Conservation (phyloP, 2,797 vertebrate genomes). For the Neosilurus hyrtlii region DNA sequence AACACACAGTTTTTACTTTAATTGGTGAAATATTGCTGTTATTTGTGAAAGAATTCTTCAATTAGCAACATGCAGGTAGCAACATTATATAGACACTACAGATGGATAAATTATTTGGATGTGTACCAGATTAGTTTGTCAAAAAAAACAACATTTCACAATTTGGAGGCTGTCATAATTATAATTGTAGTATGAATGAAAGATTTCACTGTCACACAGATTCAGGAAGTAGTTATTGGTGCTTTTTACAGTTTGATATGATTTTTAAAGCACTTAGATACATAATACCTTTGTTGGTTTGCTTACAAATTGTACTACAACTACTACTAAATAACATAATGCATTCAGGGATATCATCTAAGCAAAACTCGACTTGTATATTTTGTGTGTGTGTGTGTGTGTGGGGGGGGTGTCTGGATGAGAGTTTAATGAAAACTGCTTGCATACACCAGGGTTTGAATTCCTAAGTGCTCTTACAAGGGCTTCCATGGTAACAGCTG, state of each 20-base stretch:
- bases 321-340: neutral
- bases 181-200: neutral
- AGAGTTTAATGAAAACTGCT: constrained; percentile 50
- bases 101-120: neutral
- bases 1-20: neutral
- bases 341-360: neutral
- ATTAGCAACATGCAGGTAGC: neutral
- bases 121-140: neutral
- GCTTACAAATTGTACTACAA: neutral
- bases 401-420: constrained; percentile 15
- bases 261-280: neutral
- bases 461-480: constrained; percentile 69
- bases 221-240: neutral
- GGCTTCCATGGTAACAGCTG: constrained; percentile 79
- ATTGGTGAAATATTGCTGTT: neutral
- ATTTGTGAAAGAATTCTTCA: neutral
- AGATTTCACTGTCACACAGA: neutral
- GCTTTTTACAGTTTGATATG: neutral
- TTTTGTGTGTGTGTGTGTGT: constrained; percentile 22
- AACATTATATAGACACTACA: neutral
- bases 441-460: constrained; percentile 65
- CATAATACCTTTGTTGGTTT: neutral
- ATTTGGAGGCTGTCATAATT: neutral
- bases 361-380: constrained; percentile 7
- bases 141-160: neutral